Conservation (phyloP, 1,140 invertebrate species). For the Eurosta solidaginis region DNA sequence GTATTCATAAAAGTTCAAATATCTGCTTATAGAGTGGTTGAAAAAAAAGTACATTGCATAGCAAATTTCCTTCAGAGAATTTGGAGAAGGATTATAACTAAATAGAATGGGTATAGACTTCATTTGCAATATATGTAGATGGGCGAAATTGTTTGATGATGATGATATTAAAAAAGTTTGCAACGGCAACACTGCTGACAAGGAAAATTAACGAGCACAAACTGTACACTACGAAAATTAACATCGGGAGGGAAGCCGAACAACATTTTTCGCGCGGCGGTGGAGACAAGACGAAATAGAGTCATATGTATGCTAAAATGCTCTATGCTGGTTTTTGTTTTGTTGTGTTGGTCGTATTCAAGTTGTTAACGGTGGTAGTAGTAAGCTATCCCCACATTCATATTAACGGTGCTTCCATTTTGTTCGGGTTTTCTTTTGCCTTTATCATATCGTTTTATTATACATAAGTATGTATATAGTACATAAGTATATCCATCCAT, state of each 20-base stretch:
- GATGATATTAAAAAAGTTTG: constrained; percentile 40
- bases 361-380: constrained; percentile 27
- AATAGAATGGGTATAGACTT: constrained; percentile 41
- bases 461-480: constrained; percentile 12
- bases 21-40: background rate
- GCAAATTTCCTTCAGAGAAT: background rate
- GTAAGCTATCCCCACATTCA: constrained; percentile 21
- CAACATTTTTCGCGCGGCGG: background rate
- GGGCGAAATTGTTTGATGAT: constrained; percentile 3
- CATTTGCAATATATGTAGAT: constrained; percentile 39
- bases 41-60: constrained; percentile 32
- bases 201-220: constrained; percentile 20
- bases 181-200: constrained; percentile 39
- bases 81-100: constrained; percentile 35
- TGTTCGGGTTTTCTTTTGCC: background rate
- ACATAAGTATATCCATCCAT: too few relatives aligned
- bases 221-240: background rate
- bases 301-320: constrained; percentile 10
- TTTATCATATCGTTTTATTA: background rate
- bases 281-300: constrained; percentile 6
- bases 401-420: constrained; percentile 25
- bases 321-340: constrained; percentile 11
- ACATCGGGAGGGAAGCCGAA: constrained; percentile 17
- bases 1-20: background rate
- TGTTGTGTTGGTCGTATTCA: constrained; percentile 10